Evolutionary conservation across 35 echinoderm and acorn worm genomes (phyloP).

Genomic region (Acanthaster planci): DNA sequence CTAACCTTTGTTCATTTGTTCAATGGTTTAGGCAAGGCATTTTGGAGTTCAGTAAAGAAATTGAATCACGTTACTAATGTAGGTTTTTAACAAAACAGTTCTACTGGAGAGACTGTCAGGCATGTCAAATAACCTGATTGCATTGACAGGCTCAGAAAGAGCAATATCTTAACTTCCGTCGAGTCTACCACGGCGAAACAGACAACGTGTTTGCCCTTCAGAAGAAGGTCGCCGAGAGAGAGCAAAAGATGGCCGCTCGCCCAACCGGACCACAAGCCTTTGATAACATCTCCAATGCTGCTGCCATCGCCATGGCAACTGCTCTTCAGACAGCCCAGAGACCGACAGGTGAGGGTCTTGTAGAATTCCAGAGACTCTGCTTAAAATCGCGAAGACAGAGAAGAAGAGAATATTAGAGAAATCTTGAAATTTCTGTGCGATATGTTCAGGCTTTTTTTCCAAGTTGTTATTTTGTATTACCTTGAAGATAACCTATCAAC

Average conservation of each 20-base stretch:
- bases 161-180: conserved; percentile 88
- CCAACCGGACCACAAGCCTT: conserved; percentile 72
- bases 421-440: too few species aligned
- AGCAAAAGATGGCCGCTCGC: conserved; percentile 50
- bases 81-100: too few species aligned
- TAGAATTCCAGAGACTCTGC: neutral
- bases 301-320: conserved; percentile 82
- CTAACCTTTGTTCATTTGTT: too few species aligned
- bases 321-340: conserved; percentile 82
- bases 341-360: conserved; percentile 60
- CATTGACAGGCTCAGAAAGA: conserved; percentile 85
- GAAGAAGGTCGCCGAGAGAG: conserved; percentile 56
- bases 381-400: too few species aligned
- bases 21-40: too few species aligned
- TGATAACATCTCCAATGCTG: conserved; percentile 73
- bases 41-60: neutral
- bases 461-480: too few species aligned
- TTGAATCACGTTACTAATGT: too few species aligned
- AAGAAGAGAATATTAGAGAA: too few species aligned
- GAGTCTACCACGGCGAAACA: conserved; percentile 80
- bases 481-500: too few species aligned
- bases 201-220: conserved; percentile 84
- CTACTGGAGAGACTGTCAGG: too few species aligned
- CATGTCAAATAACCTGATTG: neutral
- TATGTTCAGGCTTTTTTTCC: too few species aligned